Base-by-base conservation (phyloP, 2,888 invertebrate genomes). In the Brachycybe producta region DNA sequence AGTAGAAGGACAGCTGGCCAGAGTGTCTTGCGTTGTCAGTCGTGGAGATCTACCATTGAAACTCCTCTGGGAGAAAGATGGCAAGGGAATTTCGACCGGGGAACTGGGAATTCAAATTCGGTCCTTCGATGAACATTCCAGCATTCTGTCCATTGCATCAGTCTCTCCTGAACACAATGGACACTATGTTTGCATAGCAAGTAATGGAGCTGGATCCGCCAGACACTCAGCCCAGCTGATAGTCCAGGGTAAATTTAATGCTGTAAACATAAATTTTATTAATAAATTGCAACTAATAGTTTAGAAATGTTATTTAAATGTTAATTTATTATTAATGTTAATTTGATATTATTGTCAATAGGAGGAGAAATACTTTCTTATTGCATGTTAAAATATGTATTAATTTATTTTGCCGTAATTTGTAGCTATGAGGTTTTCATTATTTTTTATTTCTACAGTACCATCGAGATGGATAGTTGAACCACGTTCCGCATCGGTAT, bases 41-140 rank as follows among this genome's bases (percentile, higher is more conserved):
- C 49, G 49, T 4, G 52, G 67, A 5, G 66, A 66, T 55, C 58
- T 62, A 35, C 67, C 67, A 17, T 59, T 67, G 32, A 57, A 56
- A 32, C 60, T 67, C 38, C 55, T 56, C 26, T 67, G 67, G 67
- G 58, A 60, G 27, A 65, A 64, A 52, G 64, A 67, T 56, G 64
- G 62, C 3, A 51, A 59, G 15, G 54, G 56, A 4, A 61, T 67
- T 39, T 19, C 17, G 13, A 61, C 62, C 1, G 59, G 57, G 38
- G 23, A 32, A 27, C 36, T 42, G 44, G 52, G 54, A 46, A 38
- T 54, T 32, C 42, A 40, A 24, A 17, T 52, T 15, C 58, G 65
- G 64, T 61, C 61, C 49, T 59, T 61, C 23, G 64, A 63, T 23
- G 55, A 61, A 2, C 66, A 62, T 56, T 62, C 63, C 53, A 65